phyloP scores from a whole-genome alignment of 2,888 invertebrate genomes.

The Theodoxus fluviatilis region DNA sequence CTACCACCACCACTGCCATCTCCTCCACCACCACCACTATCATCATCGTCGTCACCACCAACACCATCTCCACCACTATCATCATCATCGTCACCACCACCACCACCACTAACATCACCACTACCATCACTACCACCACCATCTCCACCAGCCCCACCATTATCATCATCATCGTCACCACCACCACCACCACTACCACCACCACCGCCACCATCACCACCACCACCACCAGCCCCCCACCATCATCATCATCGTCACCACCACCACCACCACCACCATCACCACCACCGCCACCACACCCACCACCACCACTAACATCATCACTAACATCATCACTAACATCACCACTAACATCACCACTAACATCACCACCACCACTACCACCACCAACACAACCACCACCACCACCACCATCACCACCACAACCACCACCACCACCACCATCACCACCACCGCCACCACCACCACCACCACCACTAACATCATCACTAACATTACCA shows the following conservation, averaged over 20 bases:
- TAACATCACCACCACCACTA: too few relatives aligned
- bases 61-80: slow-evolving; percentile 2
- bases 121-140: slow-evolving; percentile 16
- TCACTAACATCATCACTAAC: too few relatives aligned
- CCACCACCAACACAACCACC: too few relatives aligned
- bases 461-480: too few relatives aligned
- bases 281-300: too few relatives aligned
- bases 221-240: slow-evolving; percentile 12
- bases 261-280: slow-evolving; percentile 14
- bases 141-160: not conserved
- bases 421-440: too few relatives aligned
- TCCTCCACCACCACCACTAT: not conserved
- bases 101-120: slow-evolving; percentile 13
- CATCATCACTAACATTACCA: too few relatives aligned
- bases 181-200: slow-evolving; percentile 6
- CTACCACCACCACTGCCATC: slow-evolving; percentile 17
- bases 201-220: slow-evolving; percentile 13
- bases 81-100: slow-evolving; percentile 9
- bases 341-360: too few relatives aligned
- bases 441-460: too few relatives aligned
- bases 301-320: slow-evolving; percentile 5
- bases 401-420: too few relatives aligned
- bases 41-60: not conserved
- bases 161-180: too few relatives aligned
- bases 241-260: slow-evolving; percentile 3